Evolutionary conservation across 2,888 invertebrate genomes (phyloP).

Genomic region (Hedya salicella): DNA sequence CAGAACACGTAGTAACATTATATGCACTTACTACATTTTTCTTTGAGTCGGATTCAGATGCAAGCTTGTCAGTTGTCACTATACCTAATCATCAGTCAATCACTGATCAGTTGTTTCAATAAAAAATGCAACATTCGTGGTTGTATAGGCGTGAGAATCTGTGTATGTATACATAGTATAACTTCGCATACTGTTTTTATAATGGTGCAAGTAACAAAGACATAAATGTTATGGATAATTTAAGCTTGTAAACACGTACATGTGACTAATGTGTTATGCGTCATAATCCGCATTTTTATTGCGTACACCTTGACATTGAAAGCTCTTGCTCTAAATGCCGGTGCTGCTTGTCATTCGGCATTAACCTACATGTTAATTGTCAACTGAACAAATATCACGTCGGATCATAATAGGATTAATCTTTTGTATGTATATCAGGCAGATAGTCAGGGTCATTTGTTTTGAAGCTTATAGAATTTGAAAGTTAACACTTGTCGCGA

Average conservation of each 20-base stretch:
- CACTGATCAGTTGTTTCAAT: too few relatives aligned
- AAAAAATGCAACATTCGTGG: too few relatives aligned
- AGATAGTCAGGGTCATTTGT: not conserved
- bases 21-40: too few relatives aligned
- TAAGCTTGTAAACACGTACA: constrained; percentile 11
- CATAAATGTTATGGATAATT: constrained; percentile 8
- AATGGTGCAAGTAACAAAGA: constrained; percentile 2
- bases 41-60: too few relatives aligned
- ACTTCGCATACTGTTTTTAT: too few relatives aligned
- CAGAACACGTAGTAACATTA: too few relatives aligned
- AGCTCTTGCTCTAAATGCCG: constrained; percentile 31
- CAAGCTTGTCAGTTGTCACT: too few relatives aligned
- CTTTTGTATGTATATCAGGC: constrained; percentile 11
- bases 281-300: constrained; percentile 30
- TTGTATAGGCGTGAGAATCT: too few relatives aligned
- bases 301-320: constrained; percentile 46
- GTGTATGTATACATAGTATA: too few relatives aligned
- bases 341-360: constrained; percentile 36
- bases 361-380: constrained; percentile 44
- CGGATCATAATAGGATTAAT: constrained; percentile 22
- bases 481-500: not conserved
- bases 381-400: constrained; percentile 26
- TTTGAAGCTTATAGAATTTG: not conserved
- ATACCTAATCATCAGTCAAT: too few relatives aligned
- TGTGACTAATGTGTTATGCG: constrained; percentile 17